phyloP scores from a whole-genome alignment of 2,797 vertebrate genomes.

The Myotis pilosus region DNA sequence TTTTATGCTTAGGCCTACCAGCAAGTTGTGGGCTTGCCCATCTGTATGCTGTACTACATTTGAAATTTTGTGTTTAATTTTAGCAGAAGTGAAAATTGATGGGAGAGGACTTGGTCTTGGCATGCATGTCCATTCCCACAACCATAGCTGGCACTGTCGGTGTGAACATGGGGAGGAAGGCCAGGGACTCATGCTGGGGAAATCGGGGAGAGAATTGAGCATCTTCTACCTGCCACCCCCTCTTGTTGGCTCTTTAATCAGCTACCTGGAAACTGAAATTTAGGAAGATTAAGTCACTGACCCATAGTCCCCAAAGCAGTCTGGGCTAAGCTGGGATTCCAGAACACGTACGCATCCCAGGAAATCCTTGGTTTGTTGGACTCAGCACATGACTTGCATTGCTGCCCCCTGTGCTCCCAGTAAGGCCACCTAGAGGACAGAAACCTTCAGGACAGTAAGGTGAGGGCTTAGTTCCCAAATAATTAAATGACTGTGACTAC shows the following conservation, averaged over 20 bases:
- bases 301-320: background rate
- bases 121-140: background rate
- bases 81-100: constrained; percentile 23
- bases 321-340: background rate
- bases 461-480: background rate
- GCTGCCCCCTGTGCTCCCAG: background rate
- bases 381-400: accelerated
- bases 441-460: background rate
- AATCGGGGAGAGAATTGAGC: background rate
- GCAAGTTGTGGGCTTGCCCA: background rate
- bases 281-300: background rate
- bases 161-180: background rate
- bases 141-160: background rate
- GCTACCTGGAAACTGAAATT: background rate
- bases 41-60: constrained; percentile 8
- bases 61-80: constrained; percentile 26
- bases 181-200: background rate
- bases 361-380: background rate
- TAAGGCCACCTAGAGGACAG: background rate
- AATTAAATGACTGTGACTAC: background rate
- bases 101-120: background rate
- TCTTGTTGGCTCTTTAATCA: background rate
- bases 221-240: too few relatives aligned
- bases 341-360: background rate
- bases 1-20: background rate